Evolutionary conservation across 1,140 invertebrate species (phyloP).

Genomic region (Neelides sp.): DNA sequence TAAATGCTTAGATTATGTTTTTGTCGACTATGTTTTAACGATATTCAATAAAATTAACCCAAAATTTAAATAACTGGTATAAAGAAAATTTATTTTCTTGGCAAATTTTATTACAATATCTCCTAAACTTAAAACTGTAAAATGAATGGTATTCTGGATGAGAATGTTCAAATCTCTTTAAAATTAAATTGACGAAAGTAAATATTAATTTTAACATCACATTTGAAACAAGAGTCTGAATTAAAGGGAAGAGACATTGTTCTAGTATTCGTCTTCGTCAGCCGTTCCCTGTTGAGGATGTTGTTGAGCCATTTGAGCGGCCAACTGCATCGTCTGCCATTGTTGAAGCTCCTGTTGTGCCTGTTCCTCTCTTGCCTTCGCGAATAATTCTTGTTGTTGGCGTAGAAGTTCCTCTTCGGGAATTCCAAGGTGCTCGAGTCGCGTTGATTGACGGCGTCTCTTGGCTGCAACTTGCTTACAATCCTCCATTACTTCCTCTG

Average conservation of each 20-base stretch:
- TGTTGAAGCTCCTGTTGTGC: conserved; percentile 28
- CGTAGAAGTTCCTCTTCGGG: conserved; percentile 92
- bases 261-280: conserved; percentile 28
- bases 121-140: no score
- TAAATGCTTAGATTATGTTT: no score
- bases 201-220: neutral
- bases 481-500: conserved; percentile 82
- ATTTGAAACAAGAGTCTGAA: neutral
- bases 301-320: conserved; percentile 25
- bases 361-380: conserved; percentile 46
- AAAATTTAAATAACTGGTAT: no score
- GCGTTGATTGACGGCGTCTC: conserved; percentile 77
- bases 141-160: neutral
- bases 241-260: neutral
- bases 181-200: neutral
- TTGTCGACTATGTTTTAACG: no score
- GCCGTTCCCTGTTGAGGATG: conserved; percentile 16
- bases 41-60: no score
- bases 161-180: no score
- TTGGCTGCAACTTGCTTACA: conserved; percentile 94
- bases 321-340: conserved; percentile 31
- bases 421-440: conserved; percentile 90
- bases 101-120: no score
- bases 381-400: conserved; percentile 96
- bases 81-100: no score